These are phyloP conservation scores for Zootoca vivipara DNA, from an alignment of 2,113 vertebrate genomes.

Conservation along the genomic window DNA sequence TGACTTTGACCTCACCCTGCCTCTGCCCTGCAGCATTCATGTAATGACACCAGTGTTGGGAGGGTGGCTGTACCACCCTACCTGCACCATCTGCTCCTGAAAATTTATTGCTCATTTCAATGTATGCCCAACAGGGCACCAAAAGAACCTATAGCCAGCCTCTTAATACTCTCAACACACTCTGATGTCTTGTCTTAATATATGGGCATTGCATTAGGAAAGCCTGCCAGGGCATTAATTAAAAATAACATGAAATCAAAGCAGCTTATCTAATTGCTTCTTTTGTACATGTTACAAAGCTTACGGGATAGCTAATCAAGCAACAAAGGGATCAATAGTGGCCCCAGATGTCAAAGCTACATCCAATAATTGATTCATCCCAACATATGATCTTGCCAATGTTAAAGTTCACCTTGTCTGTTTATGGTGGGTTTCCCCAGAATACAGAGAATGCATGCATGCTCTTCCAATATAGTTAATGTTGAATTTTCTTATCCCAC, in stretches of 20 bases:
- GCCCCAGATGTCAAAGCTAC: constrained; percentile 23
- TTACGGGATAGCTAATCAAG: constrained; percentile 35
- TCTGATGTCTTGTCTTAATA: constrained; percentile 61
- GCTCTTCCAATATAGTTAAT: not conserved
- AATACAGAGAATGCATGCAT: not conserved
- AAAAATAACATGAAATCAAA: constrained; percentile 59
- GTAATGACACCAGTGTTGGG: no score
- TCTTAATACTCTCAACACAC: not conserved
- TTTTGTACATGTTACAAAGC: constrained; percentile 51
- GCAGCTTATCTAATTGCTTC: constrained; percentile 46
- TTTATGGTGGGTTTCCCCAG: not conserved
- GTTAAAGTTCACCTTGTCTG: constrained; percentile 29
- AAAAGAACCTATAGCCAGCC: not conserved
- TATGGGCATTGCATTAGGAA: constrained; percentile 51
- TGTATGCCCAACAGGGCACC: not conserved
- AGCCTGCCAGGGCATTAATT: constrained; percentile 63
- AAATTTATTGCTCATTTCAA: no score
- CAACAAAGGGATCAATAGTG: constrained; percentile 45
- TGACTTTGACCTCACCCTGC: no score
- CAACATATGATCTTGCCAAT: not conserved
- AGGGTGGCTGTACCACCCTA: no score
- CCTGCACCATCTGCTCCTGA: no score
- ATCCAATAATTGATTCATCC: not conserved
- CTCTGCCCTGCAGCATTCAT: no score
- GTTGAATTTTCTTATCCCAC: not conserved